Evolutionary conservation across 2,797 vertebrate species (phyloP).

Genomic region (Liparis tanakae): DNA sequence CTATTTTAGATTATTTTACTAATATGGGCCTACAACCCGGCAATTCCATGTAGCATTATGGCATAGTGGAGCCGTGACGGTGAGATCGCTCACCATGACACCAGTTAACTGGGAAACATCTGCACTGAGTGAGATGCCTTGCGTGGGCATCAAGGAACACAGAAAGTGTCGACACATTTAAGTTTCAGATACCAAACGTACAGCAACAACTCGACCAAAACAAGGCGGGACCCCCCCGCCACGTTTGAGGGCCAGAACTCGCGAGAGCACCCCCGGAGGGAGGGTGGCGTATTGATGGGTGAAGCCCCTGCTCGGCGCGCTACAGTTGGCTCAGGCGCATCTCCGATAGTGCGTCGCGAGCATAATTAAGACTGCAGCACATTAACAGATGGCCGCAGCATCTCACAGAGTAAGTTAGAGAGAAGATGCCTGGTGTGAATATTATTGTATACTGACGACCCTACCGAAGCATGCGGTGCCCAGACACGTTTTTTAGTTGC

Average conservation of each 20-base stretch:
- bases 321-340: slow-evolving; percentile 44
- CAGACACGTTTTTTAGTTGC: neutral
- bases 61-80: too few species aligned
- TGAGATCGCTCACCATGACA: slow-evolving; percentile 2
- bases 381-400: slow-evolving; percentile 63
- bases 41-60: too few species aligned
- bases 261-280: slow-evolving; percentile 25
- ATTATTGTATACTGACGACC: neutral
- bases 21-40: neutral
- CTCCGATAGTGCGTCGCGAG: slow-evolving; percentile 68
- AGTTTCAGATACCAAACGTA: slow-evolving; percentile 4
- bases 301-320: slow-evolving; percentile 39
- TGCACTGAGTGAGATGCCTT: slow-evolving; percentile 1
- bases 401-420: slow-evolving; percentile 38
- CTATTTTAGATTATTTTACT: neutral
- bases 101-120: neutral
- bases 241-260: slow-evolving; percentile 19
- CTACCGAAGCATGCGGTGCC: neutral
- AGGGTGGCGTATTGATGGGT: slow-evolving; percentile 64
- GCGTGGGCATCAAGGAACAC: neutral
- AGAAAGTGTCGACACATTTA: neutral
- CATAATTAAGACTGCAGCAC: slow-evolving; percentile 78
- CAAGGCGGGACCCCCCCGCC: slow-evolving; percentile 1
- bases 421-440: slow-evolving; percentile 15
- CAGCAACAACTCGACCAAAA: slow-evolving; percentile 25